phyloP scores from a whole-genome alignment of 2,888 invertebrate genomes.

The Agriopis aurantiaria region DNA sequence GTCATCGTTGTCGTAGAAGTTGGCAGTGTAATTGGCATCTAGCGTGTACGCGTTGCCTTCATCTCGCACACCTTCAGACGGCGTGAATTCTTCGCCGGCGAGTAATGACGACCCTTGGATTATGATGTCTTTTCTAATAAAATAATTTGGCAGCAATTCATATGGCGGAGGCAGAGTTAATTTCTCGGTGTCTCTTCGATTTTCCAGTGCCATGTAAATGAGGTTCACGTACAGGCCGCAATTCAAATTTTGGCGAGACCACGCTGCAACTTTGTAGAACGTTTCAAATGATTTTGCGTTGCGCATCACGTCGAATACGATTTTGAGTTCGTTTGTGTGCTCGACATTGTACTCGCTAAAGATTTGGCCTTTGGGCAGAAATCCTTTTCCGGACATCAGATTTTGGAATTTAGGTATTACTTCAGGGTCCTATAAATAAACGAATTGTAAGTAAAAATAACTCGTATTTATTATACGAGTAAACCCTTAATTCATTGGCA shows the following conservation, averaged over 20 bases:
- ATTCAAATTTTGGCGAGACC: constrained; percentile 87
- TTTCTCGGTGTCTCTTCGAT: constrained; percentile 86
- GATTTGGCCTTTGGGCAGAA: constrained; percentile 72
- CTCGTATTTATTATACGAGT: neutral
- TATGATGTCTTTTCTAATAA: constrained; percentile 87
- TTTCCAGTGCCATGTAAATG: constrained; percentile 85
- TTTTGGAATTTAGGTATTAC: constrained; percentile 63
- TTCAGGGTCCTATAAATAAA: constrained; percentile 65
- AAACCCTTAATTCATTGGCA: neutral
- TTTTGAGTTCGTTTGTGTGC: constrained; percentile 68
- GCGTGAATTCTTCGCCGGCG: constrained; percentile 60
- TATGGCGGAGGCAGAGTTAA: constrained; percentile 88
- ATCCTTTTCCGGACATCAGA: constrained; percentile 59
- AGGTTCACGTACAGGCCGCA: constrained; percentile 88
- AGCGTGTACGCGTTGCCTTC: constrained; percentile 75
- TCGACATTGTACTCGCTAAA: constrained; percentile 71
- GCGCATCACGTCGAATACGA: constrained; percentile 80
- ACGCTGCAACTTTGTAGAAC: constrained; percentile 86
- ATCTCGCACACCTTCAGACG: constrained; percentile 61
- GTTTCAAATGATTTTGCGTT: constrained; percentile 86
- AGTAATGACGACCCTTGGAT: constrained; percentile 72
- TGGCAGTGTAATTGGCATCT: constrained; percentile 73
- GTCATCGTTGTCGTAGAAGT: constrained; percentile 72
- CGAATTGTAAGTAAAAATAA: neutral
- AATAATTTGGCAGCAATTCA: constrained; percentile 89